Base-by-base conservation (phyloP, 2,113 vertebrate species). In the Tor tambroides region DNA sequence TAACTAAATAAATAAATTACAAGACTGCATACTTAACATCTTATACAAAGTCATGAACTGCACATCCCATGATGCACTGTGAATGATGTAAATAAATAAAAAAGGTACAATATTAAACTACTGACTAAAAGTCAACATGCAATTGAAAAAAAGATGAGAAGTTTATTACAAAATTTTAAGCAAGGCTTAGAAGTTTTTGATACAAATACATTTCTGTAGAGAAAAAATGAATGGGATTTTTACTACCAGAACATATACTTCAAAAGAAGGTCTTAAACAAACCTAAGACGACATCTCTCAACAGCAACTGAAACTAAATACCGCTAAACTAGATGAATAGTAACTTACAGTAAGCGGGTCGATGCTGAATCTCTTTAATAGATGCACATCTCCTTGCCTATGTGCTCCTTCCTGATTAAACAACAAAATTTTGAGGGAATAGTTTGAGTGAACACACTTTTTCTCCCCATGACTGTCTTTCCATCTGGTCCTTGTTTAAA, bases 401-500 rank as follows among this genome's bases (percentile, higher is more conserved):
- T 65, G 35, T 43, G 35, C 46, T 28, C 7, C 59, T 65, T 65
- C 38, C 6, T 28, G 23, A 14, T 28, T 38, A 65, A 80, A 19
- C 7, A 19, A 28, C 6, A 38, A 69, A 86, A 78, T 23, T 38
- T 78, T 15, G 77, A 71, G 83, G 54, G 78, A 72, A 72, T 51
- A 43, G 32, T 59, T 59, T 80, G 30, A 41, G 72, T 43, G 35
- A 75, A 75, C 61, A 11, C 65, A 15, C 65, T 72, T 38, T 35
- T 38, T 61, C 23, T 78, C 4, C 14, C 10, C 11, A 6, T 17
- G 78, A 75, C 28, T 80, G 7, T 49, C 35, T 84, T 76, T 76
- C 69, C 80, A 87, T 85, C 28, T 85, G 76, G 77, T 87, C 54
- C 67, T 76, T 78, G 75, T 89, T 89, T 87, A 85, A 87, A 85